Evolutionary conservation across 2,888 invertebrate genomes (phyloP).

Genomic region (Adela reaumurella): DNA sequence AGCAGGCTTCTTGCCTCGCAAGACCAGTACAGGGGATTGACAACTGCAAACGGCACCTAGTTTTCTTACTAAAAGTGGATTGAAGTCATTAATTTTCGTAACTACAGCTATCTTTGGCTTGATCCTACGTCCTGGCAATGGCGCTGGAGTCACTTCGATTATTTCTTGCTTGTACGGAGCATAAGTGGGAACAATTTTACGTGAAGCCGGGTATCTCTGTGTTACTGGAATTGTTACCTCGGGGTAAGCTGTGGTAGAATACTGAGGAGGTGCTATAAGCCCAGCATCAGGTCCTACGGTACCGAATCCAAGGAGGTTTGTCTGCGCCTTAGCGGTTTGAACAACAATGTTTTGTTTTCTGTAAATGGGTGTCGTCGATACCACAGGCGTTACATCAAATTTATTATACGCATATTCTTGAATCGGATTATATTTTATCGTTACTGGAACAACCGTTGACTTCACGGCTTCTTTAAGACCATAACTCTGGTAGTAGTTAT

Average conservation of each 20-base stretch:
- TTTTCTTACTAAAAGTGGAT: constrained; percentile 67
- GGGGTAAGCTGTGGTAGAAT: constrained; percentile 31
- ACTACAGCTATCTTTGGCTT: constrained; percentile 57
- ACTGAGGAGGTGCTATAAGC: constrained; percentile 31
- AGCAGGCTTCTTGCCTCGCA: constrained; percentile 38
- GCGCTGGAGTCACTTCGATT: constrained; percentile 34
- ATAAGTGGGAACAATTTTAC: constrained; percentile 28
- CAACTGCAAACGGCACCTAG: constrained; percentile 73
- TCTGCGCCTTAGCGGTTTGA: constrained; percentile 32
- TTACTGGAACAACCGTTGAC: constrained; percentile 5
- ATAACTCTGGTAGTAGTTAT: not conserved
- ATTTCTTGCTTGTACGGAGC: constrained; percentile 33
- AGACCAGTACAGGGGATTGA: constrained; percentile 51
- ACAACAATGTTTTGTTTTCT: constrained; percentile 43
- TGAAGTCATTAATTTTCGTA: constrained; percentile 67
- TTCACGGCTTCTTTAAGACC: not conserved
- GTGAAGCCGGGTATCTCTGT: constrained; percentile 20
- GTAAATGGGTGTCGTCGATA: constrained; percentile 20
- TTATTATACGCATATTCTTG: constrained; percentile 24
- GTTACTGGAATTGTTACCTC: constrained; percentile 18
- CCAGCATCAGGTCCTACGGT: constrained; percentile 46
- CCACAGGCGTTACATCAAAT: constrained; percentile 12
- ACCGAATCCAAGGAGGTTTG: constrained; percentile 38
- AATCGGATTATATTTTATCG: constrained; percentile 26
- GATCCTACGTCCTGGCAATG: constrained; percentile 25